Conservation (phyloP, 2,888 invertebrate genomes). For the Philonicus albiceps region DNA sequence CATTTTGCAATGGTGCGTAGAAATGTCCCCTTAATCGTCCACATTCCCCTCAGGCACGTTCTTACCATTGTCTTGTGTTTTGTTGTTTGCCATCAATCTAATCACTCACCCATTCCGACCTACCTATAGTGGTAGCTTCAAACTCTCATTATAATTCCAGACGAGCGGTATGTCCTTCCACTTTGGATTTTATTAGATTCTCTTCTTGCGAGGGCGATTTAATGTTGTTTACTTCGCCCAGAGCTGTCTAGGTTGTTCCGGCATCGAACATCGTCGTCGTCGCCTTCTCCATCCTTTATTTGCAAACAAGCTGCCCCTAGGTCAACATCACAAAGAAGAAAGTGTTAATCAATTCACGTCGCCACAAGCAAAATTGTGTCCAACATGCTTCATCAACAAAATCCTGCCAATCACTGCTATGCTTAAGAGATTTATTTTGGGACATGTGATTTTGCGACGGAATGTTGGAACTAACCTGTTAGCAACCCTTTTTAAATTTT, state of each 20-base stretch:
- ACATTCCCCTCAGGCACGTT: not conserved
- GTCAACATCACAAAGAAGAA: not conserved
- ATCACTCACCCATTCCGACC: not conserved
- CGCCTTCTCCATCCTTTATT: not conserved
- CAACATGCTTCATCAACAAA: not conserved
- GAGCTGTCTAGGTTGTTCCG: not conserved
- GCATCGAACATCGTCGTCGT: not conserved
- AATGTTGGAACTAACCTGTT: not conserved
- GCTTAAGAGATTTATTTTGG: not conserved
- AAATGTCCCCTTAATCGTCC: not conserved
- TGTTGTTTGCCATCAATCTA: conserved; percentile 1
- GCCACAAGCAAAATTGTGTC: not conserved
- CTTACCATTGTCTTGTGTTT: not conserved
- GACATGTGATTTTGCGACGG: not conserved
- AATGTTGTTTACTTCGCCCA: not conserved
- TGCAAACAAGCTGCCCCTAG: not conserved
- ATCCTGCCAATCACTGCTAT: not conserved
- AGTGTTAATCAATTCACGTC: not conserved
- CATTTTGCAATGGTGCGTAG: not conserved
- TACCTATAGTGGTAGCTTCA: not conserved
- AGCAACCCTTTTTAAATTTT: not conserved
- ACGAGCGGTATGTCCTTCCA: not conserved
- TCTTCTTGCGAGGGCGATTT: not conserved
- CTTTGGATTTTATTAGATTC: not conserved
- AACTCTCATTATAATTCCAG: conserved; percentile 21